Base-by-base conservation (phyloP, 2,888 invertebrate genomes). In the Homarus gammarus region DNA sequence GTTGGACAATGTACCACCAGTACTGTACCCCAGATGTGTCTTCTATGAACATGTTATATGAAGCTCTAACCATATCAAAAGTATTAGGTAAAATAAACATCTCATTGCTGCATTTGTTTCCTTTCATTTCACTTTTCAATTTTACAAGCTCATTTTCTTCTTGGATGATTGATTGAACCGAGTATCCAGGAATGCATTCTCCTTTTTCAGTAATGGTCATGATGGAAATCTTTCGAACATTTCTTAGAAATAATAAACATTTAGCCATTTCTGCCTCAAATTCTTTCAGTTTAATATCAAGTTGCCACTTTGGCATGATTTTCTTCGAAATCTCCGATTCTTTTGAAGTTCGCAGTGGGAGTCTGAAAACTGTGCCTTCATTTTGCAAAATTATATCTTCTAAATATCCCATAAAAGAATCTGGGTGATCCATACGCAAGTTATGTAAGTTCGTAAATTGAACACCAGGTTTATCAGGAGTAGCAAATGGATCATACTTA, bases 281-380 rank as follows among this genome's bases (percentile, higher is more conserved):
- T 51, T 81, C 87, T 44, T 61, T 12, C 22, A 87, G 31, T 31
- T 72, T 73, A 0, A 40, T 38, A 18, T 31, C n/a, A n/a, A 87
- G 10, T 2, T 56, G 6, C 2, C 38, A 38, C n/a, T 27, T 15
- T 18, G 49, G 72, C 27, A 81, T 12, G 36, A 70, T 38, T n/a
- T n/a, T 31, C 5, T 56, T 22, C 36, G 51, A 10, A 81, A 81
- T 38, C 51, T 87, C 5, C 49, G 51, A 18, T 31, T 70, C 61
- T 22, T 15, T 5, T 31, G 22, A 15, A 6, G 73, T 72, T 38
- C 87, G 70, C 27, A 87, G 27, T 27, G 87, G 87, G n/a, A 87
- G 49, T 44, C 87, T 73, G 27, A 87, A 81, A 40, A 87, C 18
- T 8, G 87, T 87, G 15, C 87, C 87, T 61, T 87, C 87, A 18